Conservation (phyloP, 2,113 vertebrate genomes). For the Stegastes partitus region DNA sequence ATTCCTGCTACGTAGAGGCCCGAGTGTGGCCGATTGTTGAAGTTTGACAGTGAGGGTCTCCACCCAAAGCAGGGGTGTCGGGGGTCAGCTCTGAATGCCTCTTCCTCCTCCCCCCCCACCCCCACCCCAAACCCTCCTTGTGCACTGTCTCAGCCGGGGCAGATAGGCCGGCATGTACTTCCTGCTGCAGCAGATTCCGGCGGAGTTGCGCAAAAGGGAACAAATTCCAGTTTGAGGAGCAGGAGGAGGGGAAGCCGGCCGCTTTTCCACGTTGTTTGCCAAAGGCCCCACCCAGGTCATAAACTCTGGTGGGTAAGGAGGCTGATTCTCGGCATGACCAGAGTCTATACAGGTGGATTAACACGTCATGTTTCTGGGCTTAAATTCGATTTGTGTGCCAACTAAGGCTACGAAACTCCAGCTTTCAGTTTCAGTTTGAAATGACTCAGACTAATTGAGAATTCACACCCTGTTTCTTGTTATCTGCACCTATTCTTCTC, state of each 20-base stretch:
- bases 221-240: constrained; percentile 67
- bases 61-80: neutral
- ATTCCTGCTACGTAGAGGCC: constrained; percentile 5
- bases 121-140: neutral
- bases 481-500: neutral
- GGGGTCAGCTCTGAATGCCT: neutral
- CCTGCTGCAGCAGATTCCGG: constrained; percentile 57
- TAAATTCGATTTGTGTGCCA: neutral
- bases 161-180: constrained; percentile 49
- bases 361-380: neutral
- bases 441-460: constrained; percentile 21
- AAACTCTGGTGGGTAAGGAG: constrained; percentile 32
- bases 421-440: constrained; percentile 51
- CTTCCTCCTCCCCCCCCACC: neutral
- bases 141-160: constrained; percentile 15
- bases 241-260: constrained; percentile 29
- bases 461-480: constrained; percentile 8
- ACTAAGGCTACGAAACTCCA: neutral
- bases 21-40: constrained; percentile 20
- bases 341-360: constrained; percentile 25
- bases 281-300: constrained; percentile 56
- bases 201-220: constrained; percentile 49
- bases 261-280: constrained; percentile 57
- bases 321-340: constrained; percentile 3
- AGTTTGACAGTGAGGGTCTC: constrained; percentile 39